Conservation (phyloP, 2,113 vertebrate species). For the Hylia prasina region DNA sequence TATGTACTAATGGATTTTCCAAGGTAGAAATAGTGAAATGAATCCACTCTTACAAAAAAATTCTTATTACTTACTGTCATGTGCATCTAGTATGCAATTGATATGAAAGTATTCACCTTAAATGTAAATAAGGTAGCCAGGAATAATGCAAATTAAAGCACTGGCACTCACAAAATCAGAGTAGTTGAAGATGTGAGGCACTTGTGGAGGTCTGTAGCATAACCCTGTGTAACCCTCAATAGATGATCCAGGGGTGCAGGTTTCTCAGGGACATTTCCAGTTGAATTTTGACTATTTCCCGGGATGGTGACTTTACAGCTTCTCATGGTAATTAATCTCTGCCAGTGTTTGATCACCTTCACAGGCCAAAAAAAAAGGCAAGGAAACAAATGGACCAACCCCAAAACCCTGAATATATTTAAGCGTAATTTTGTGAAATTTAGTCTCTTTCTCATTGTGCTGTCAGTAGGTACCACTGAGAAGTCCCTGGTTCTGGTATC, state of each 20-base stretch:
- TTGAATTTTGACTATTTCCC: not conserved
- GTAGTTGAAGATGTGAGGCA: not conserved
- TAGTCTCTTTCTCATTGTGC: not conserved
- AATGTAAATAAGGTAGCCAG: not conserved
- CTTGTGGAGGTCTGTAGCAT: not conserved
- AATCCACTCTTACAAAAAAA: not conserved
- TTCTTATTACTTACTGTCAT: not conserved
- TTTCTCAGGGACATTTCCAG: not conserved
- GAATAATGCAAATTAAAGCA: not conserved
- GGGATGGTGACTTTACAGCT: not conserved
- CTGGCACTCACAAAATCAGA: not conserved
- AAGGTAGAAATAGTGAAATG: not conserved
- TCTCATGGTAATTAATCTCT: not conserved
- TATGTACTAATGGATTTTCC: not conserved
- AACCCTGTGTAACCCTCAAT: not conserved
- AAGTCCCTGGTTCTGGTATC: not conserved
- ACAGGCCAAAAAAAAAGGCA: not conserved
- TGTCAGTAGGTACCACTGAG: not conserved
- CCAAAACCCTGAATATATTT: accelerated
- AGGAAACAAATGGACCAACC: not conserved
- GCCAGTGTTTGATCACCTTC: not conserved
- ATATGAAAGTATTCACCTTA: not conserved
- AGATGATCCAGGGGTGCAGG: accelerated
- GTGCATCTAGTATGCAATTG: not conserved
- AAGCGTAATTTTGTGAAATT: not conserved